Base-by-base conservation (phyloP, 2,797 vertebrate genomes). In the Alcedo quadribrachys region DNA sequence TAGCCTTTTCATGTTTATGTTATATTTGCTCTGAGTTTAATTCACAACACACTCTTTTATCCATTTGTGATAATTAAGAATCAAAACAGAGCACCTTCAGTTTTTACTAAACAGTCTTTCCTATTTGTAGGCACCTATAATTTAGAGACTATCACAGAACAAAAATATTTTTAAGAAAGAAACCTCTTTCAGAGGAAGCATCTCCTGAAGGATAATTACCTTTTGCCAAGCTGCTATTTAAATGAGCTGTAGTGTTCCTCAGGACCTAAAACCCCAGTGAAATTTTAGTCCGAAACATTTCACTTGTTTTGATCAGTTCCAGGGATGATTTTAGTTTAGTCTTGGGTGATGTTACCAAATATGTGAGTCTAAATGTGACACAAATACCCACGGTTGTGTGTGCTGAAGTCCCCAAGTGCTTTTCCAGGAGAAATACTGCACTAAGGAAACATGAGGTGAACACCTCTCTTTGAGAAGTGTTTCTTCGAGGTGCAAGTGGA, bases 211-310 rank as follows among this genome's bases (percentile, higher is more conserved):
- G 57, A 68, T 85, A 87, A 90, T 87, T 92, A 80, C 42, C 48
- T 87, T 65, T 81, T 90, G 55, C 69, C 48, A 61, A 83, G 42
- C 48, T 62, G 35, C 53, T 66, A 75, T 91, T 95, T 85, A 85
- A 89, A 78, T 81, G 57, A 73, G 37, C 51, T 82, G n/a, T 75
- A 50, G 20, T 86, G 76, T 70, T 93, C 21, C 65, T 84, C 81
- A 42, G 21, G 65, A 94, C 66, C 65, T 92, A 83, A 94, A 80
- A 76, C 55, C 8, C 24, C 17, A 33, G 46, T 66, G 82, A 88
- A 81, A 69, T 85, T 79, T 93, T 85, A 66, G n/a, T 51, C 37
- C 45, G 66, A 50, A 85, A 69, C 15, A 68, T 70, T 69, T 30
- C 43, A 35, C 16, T 68, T 88, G 15, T 60, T 90, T 43, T 55